A percentile compares a stretch with the other conserved stretches of the same genome.
phyloP scores from a whole-genome alignment of 2,888 invertebrate genomes.

The Abrostola tripartita region DNA sequence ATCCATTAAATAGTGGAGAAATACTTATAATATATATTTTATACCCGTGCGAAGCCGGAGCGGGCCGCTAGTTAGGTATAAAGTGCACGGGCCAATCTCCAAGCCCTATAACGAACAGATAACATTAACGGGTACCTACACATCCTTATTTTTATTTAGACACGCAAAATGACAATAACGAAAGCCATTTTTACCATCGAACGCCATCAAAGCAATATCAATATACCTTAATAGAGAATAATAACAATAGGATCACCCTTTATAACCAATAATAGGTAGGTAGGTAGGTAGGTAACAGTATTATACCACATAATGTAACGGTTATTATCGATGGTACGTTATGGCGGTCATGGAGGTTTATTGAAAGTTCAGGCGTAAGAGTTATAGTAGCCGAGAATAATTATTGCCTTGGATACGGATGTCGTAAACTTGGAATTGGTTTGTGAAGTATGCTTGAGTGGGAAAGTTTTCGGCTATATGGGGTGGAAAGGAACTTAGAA shows the following conservation, averaged over 20 bases:
- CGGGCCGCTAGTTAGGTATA: too few species aligned
- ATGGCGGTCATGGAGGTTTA: constrained; percentile 17
- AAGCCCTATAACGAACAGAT: background rate
- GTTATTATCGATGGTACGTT: constrained; percentile 7
- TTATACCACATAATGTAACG: constrained; percentile 25
- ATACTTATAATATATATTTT: too few species aligned
- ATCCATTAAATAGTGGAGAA: too few species aligned
- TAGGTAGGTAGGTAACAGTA: constrained; percentile 51
- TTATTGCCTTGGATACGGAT: background rate
- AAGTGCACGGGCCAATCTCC: background rate
- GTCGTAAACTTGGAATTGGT: background rate
- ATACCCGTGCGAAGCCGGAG: too few species aligned
- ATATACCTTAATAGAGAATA: constrained; percentile 59
- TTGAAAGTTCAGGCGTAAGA: constrained; percentile 19
- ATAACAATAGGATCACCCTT: constrained; percentile 64
- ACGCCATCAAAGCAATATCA: constrained; percentile 53
- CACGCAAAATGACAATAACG: constrained; percentile 48
- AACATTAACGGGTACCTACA: background rate
- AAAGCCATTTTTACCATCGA: constrained; percentile 48
- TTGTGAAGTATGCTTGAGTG: background rate
- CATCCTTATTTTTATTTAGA: constrained; percentile 13
- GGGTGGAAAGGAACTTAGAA: too few species aligned
- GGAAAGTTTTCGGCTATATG: too few species aligned
- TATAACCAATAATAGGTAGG: constrained; percentile 56
- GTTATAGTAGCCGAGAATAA: background rate